Evolutionary conservation across 2,888 invertebrate species (phyloP).

Genomic region (Cheilosia pagana): DNA sequence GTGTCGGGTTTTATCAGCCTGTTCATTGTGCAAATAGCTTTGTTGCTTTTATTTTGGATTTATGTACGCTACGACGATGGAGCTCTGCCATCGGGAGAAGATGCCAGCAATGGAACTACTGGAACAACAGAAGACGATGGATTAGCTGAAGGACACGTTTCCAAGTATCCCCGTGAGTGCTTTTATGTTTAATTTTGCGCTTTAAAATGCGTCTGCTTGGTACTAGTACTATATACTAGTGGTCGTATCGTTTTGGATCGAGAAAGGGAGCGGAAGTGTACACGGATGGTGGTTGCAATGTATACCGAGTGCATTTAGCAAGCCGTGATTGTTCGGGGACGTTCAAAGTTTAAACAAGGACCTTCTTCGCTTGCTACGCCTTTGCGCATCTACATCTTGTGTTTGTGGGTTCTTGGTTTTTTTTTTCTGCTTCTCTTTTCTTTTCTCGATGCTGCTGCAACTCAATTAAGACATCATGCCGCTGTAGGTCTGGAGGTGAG

Average conservation of each 20-base stretch:
- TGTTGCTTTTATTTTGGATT: slow-evolving; percentile 84
- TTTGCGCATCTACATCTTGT: slow-evolving; percentile 1
- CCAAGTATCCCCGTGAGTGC: slow-evolving; percentile 83
- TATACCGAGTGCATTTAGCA: slow-evolving; percentile 56
- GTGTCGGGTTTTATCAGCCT: slow-evolving; percentile 83
- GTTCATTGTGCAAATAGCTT: slow-evolving; percentile 84
- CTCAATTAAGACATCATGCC: slow-evolving; percentile 60
- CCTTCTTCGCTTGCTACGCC: slow-evolving; percentile 11
- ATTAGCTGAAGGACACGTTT: slow-evolving; percentile 82
- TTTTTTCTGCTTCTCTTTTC: neutral
- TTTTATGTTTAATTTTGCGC: slow-evolving; percentile 78
- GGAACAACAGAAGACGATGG: slow-evolving; percentile 79
- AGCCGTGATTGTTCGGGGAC: slow-evolving; percentile 17
- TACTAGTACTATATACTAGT: slow-evolving; percentile 77
- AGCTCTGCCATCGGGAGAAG: slow-evolving; percentile 78
- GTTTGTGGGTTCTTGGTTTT: neutral
- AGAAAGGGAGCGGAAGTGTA: slow-evolving; percentile 58
- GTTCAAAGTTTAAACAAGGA: slow-evolving; percentile 48
- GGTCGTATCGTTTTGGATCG: slow-evolving; percentile 78
- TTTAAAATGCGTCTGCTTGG: slow-evolving; percentile 77
- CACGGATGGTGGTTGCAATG: slow-evolving; percentile 42
- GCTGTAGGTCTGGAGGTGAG: slow-evolving; percentile 37
- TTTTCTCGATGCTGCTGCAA: slow-evolving; percentile 32
- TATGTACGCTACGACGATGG: slow-evolving; percentile 84
- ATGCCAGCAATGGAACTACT: slow-evolving; percentile 30